phyloP scores from a whole-genome alignment of 2,113 vertebrate genomes.

The Salvator merianae region DNA sequence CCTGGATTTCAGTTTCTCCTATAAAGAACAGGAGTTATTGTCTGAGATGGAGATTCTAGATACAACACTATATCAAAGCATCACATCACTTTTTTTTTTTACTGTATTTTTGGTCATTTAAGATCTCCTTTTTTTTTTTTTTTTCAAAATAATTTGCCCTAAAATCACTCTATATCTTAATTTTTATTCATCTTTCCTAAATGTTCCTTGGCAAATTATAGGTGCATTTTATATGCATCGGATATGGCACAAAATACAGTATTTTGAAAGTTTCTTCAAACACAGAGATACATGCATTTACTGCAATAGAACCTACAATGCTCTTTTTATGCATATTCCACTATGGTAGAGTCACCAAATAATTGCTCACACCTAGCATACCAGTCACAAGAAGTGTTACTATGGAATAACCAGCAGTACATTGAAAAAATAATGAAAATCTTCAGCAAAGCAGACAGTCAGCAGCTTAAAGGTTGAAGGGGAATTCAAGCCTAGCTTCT shows the following conservation, averaged over 20 bases:
- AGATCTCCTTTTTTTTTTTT: too few species aligned
- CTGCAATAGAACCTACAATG: conserved; percentile 1
- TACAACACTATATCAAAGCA: background rate
- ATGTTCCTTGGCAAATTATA: too few species aligned
- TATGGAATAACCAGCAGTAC: conserved; percentile 33
- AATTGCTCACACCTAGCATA: conserved; percentile 25
- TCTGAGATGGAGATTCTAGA: background rate
- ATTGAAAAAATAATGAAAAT: conserved; percentile 13
- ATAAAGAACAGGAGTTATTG: too few species aligned
- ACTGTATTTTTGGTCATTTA: too few species aligned
- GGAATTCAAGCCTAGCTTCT: conserved; percentile 46
- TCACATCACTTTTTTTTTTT: background rate
- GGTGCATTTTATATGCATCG: too few species aligned
- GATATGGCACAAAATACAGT: too few species aligned
- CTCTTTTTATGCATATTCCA: conserved; percentile 18
- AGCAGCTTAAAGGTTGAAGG: conserved; percentile 51
- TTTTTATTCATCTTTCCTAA: too few species aligned
- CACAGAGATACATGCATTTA: conserved; percentile 27
- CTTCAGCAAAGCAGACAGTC: conserved; percentile 19
- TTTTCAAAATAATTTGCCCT: too few species aligned
- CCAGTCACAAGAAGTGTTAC: conserved; percentile 34
- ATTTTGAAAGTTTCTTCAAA: background rate
- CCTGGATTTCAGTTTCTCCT: too few species aligned
- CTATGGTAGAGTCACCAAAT: background rate
- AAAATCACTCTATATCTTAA: too few species aligned